These are phyloP conservation scores for Egretta garzetta DNA, from an alignment of 2,113 vertebrate genomes.

Conservation along the genomic window DNA sequence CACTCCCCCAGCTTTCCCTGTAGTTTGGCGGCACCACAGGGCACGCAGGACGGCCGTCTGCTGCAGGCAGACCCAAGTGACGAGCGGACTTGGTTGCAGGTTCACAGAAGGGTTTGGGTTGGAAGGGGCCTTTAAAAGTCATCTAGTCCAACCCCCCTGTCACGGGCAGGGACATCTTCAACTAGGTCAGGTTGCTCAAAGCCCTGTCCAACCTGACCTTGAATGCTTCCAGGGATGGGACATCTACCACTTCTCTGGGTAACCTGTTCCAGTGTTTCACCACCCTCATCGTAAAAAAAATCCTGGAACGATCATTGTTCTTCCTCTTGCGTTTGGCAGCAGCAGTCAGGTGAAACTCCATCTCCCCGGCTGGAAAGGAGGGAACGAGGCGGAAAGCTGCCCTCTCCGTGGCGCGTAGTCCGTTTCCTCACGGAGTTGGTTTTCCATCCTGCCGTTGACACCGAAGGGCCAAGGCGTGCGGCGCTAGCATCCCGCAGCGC, in stretches of 20 bases:
- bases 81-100: background rate
- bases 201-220: background rate
- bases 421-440: accelerated
- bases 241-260: background rate
- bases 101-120: background rate
- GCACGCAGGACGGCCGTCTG: accelerated
- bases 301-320: no score
- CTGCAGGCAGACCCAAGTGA: background rate
- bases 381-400: background rate
- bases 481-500: accelerated
- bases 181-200: background rate
- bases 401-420: accelerated
- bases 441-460: accelerated
- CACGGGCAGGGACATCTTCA: background rate
- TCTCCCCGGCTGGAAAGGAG: background rate
- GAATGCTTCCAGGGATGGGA: background rate
- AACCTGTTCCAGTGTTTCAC: no score
- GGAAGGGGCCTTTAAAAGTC: background rate
- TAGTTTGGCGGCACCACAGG: background rate
- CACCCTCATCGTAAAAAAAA: no score
- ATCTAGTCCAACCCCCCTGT: accelerated
- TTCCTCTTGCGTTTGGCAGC: background rate
- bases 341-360: accelerated
- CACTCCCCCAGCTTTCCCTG: background rate
- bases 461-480: accelerated